A percentile compares a stretch with the other conserved stretches of the same genome.
Evolutionary conservation across 1,140 invertebrate genomes (phyloP).

Genomic region (Caenorhabditis elegans): WBcel235 BX284606.5:5823501-5824000

Average conservation of each 20-base stretch:
- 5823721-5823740: too few species aligned
- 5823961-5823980: neutral
- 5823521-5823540: neutral
- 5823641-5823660: slow-evolving; percentile 1
- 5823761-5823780: too few species aligned
- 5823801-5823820: neutral
- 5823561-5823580: slow-evolving; percentile 26
- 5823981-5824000: neutral
- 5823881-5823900: neutral
- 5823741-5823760: too few species aligned
- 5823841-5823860: neutral
- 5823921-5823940: neutral
- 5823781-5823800: too few species aligned
- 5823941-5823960: neutral
- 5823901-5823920: neutral
- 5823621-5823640: slow-evolving; percentile 7
- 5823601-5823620: slow-evolving; percentile 12
- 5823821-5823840: neutral
- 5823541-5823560: slow-evolving; percentile 15
- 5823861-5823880: neutral
- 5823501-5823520: neutral
- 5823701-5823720: too few species aligned
- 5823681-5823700: too few species aligned
- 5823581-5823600: neutral
- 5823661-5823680: neutral